Percentiles rank a stretch among this genome's conserved stretches.
Evolutionary conservation across 2,113 vertebrate genomes (phyloP).

Genomic region (Sinosuthora webbiana): DNA sequence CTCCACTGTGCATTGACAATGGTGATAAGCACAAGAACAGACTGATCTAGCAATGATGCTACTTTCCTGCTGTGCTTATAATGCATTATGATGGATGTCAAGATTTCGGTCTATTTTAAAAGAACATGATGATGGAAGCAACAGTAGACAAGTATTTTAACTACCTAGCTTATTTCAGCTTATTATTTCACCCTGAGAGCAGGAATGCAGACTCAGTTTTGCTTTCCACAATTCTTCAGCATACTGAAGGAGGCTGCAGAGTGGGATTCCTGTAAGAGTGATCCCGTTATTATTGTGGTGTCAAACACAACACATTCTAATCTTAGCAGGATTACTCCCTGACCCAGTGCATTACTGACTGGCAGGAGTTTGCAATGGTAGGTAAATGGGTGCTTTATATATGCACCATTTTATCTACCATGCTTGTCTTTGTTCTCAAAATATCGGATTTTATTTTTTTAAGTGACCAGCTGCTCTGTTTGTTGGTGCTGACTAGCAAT

Average conservation of each 20-base stretch:
- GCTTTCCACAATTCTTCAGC: background rate
- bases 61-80: background rate
- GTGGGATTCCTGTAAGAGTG: background rate
- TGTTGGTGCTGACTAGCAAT: background rate
- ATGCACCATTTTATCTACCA: fast-evolving
- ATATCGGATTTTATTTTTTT: background rate
- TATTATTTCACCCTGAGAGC: background rate
- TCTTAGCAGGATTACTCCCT: background rate
- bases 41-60: background rate
- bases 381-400: background rate
- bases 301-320: background rate
- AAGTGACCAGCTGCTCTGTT: background rate
- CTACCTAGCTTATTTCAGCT: background rate
- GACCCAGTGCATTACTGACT: background rate
- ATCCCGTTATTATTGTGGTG: background rate
- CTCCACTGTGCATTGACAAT: fast-evolving
- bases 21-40: background rate
- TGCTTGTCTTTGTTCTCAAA: background rate
- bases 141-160: background rate
- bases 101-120: background rate
- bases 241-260: background rate
- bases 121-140: background rate
- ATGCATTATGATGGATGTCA: background rate
- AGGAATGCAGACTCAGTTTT: background rate
- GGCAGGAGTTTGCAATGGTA: background rate